Base-by-base conservation (phyloP, 2,797 vertebrate genomes). In the Antennarius maculatus region DNA sequence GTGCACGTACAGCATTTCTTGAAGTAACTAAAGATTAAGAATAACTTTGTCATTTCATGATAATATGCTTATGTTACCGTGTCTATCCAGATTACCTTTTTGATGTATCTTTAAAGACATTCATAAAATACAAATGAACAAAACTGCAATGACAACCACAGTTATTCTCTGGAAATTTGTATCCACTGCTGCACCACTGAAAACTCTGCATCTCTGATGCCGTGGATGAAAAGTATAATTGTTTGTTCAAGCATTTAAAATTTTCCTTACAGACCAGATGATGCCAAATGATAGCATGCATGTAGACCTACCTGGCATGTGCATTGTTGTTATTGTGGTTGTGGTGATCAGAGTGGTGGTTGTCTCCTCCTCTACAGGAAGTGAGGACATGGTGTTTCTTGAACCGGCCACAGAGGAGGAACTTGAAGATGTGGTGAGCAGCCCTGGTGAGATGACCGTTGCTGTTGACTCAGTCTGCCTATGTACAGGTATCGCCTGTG, bases 301-400 rank as follows among this genome's bases (percentile, higher is more conserved):
- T 39, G 77, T 15, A 15, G 27, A 12, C 10, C 11, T 93, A 97
- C 96, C 96, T 89, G 95, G 96, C 61, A 93, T 93, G 76, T 96
- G 95, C 85, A 97, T 96, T 0, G 96, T 97, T 46, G 96, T 97
- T 76, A 97, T 95, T 31, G 96, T 97, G 4, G 96, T 97, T 0
- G 96, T 97, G 49, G 96, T 97, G 80, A 97, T 97, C 75, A 97
- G 89, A 28, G 96, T 97, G 16, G 96, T 97, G 2, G 96, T 97
- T 2, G 96, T 97, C 89, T 97, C 96, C 71, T 97, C 96, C 71
- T 95, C 95, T 0, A 91, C 76, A 50, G 93, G 88, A 6, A 93
- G 77, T 3, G 92, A 90, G 18, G 92, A 91, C 81, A 93, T 88
- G 16, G 75, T 74, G 42, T 74, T 86, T 67, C 89, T 91, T 1